Base-by-base conservation (phyloP, 1,140 invertebrate genomes). In the Popillia japonica region DNA sequence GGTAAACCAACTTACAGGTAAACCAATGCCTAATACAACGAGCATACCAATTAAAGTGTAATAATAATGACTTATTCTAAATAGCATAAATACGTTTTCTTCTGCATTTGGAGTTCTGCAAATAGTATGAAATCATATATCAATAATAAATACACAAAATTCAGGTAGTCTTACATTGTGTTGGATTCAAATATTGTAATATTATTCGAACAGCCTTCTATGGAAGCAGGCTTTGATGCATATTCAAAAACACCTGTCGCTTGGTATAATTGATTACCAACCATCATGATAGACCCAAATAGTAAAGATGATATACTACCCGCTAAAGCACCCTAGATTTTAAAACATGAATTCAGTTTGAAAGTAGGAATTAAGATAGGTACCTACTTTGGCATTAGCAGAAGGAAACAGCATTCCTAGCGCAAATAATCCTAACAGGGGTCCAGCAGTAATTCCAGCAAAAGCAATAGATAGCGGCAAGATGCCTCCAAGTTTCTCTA, bases 381-480 rank as follows among this genome's bases (percentile, higher is more conserved):
- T 10, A 6, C 14, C 6, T 85, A 90, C 90, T 78, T 89, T 89
- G 82, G 88, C 87, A 83, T 90, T 90, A 0, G 90, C 91, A 84
- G 90, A 90, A 0, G 92, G 92, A 81, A 91, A 90, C 22, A 93
- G 89, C 83, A 94, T 91, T 75, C 92, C 93, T 1, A 94, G 83
- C 4, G 89, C 90, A 82, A 93, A 94, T 22, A 92, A 82, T 3
- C 92, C 93, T 0, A 93, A 84, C 10, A 92, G 83, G 6, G 93
- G 92, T 7, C 92, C 93, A 42, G 89, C 87, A 2, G 92, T 89
- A 9, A 93, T 87, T 3, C 92, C 91, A 22, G 90, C 90, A 4
- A 93, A 89, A 77, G 90, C 90, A 4, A 92, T 87, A 3, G 90
- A 88, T 2, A 93, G 87, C 84, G 92, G 88, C 78, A 91, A 88